Conservation (phyloP, 2,888 invertebrate species). For the Himalopsyche anomala region DNA sequence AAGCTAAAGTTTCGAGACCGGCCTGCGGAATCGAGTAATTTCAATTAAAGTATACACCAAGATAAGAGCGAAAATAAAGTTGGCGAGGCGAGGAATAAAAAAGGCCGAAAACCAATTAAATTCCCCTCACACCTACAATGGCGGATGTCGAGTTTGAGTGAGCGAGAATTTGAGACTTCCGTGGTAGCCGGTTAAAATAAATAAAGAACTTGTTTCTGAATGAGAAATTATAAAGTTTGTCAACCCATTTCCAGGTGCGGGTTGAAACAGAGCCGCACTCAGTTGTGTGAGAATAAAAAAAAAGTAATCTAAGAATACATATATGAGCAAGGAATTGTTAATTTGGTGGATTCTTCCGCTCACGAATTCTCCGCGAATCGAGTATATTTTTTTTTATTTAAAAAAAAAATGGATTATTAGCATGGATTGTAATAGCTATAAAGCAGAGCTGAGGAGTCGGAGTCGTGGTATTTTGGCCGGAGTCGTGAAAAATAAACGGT, state of each 20-base stretch:
- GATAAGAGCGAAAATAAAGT: background rate
- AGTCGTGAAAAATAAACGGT: too few species aligned
- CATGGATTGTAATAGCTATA: too few species aligned
- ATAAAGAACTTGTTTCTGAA: background rate
- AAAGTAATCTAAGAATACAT: background rate
- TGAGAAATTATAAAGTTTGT: constrained; percentile 31
- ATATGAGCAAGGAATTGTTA: too few species aligned
- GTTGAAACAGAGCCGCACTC: background rate
- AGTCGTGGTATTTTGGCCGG: too few species aligned
- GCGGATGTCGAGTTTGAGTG: background rate
- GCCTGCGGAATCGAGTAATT: too few species aligned
- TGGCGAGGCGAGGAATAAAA: background rate
- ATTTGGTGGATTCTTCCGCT: too few species aligned
- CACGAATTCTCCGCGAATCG: too few species aligned
- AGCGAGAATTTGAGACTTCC: background rate
- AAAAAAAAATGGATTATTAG: too few species aligned
- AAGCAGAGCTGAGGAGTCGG: too few species aligned
- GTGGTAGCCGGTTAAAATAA: background rate
- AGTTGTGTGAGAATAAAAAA: background rate
- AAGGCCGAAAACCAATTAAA: constrained; percentile 8
- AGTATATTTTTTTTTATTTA: too few species aligned
- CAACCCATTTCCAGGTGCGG: background rate
- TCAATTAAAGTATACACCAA: background rate
- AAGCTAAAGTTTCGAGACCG: too few species aligned
- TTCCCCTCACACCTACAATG: background rate